phyloP scores from a whole-genome alignment of 2,113 vertebrate species.

The Siniperca chuatsi region DNA sequence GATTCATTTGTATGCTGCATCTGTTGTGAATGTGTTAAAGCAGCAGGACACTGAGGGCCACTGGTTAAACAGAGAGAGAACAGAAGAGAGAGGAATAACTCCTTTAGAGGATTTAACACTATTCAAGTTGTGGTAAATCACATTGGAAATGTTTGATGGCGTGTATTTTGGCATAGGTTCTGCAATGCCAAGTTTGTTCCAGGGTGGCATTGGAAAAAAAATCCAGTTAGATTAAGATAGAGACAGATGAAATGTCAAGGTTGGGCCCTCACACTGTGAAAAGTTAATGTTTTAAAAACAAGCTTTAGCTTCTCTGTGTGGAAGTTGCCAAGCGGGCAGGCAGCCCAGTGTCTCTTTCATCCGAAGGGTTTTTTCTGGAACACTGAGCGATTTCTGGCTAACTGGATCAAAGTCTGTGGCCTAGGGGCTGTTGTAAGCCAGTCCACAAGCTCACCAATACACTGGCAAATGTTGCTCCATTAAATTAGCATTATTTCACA shows the following conservation, averaged over 20 bases:
- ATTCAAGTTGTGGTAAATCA: not conserved
- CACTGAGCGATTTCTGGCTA: conserved; percentile 40
- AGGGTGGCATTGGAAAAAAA: conserved; percentile 24
- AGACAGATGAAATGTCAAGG: conserved; percentile 43
- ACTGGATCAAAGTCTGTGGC: conserved; percentile 46
- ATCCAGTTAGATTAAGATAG: conserved; percentile 9
- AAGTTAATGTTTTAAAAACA: conserved; percentile 66
- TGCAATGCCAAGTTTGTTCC: conserved; percentile 3
- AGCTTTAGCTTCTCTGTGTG: conserved; percentile 28
- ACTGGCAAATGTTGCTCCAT: conserved; percentile 28
- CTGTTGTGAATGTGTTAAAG: conserved; percentile 29
- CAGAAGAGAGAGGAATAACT: conserved; percentile 3
- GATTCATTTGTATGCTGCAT: conserved; percentile 1
- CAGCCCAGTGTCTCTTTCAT: conserved; percentile 62
- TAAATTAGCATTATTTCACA: conserved; percentile 26
- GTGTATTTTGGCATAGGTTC: conserved; percentile 1
- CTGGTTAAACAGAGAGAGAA: not conserved
- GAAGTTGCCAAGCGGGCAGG: conserved; percentile 70
- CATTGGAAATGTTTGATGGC: not conserved
- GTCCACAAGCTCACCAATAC: conserved; percentile 16
- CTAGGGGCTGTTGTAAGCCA: conserved; percentile 4
- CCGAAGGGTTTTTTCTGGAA: conserved; percentile 34
- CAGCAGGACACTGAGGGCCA: not conserved
- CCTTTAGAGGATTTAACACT: not conserved
- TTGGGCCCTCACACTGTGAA: conserved; percentile 44